phyloP scores from a whole-genome alignment of 2,888 invertebrate species.

The Epicampocera succincta region DNA sequence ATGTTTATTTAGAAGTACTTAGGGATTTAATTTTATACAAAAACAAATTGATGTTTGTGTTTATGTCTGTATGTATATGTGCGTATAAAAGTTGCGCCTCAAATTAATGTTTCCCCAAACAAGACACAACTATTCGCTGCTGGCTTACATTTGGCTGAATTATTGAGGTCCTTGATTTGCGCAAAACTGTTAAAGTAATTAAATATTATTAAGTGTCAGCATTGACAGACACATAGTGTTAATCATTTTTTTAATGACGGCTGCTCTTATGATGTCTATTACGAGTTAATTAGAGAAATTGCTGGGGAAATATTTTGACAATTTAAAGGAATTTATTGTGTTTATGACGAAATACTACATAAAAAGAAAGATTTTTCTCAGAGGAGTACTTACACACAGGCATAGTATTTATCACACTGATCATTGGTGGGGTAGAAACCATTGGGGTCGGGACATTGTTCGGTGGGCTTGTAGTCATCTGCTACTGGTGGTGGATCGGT shows the following conservation, averaged over 20 bases:
- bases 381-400: slow-evolving; percentile 84
- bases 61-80: neutral
- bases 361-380: neutral
- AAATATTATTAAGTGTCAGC: slow-evolving; percentile 56
- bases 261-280: neutral
- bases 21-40: slow-evolving; percentile 47
- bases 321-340: neutral
- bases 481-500: slow-evolving; percentile 75
- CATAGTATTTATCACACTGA: slow-evolving; percentile 94
- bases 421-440: slow-evolving; percentile 93
- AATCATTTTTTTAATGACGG: slow-evolving; percentile 16
- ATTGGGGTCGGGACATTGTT: slow-evolving; percentile 89
- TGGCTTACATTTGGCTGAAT: neutral
- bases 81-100: neutral
- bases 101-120: neutral
- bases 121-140: neutral
- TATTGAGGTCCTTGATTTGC: slow-evolving; percentile 37
- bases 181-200: slow-evolving; percentile 50
- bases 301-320: neutral
- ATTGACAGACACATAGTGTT: slow-evolving; percentile 32
- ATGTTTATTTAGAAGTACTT: slow-evolving; percentile 44
- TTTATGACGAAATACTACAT: no score
- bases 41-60: neutral
- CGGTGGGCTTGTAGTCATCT: slow-evolving; percentile 84
- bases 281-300: slow-evolving; percentile 8